Evolutionary conservation across 2,113 vertebrate species (phyloP), one percentile per base, ranked within the genome.

Genomic region (Clarias batrachus): DNA sequence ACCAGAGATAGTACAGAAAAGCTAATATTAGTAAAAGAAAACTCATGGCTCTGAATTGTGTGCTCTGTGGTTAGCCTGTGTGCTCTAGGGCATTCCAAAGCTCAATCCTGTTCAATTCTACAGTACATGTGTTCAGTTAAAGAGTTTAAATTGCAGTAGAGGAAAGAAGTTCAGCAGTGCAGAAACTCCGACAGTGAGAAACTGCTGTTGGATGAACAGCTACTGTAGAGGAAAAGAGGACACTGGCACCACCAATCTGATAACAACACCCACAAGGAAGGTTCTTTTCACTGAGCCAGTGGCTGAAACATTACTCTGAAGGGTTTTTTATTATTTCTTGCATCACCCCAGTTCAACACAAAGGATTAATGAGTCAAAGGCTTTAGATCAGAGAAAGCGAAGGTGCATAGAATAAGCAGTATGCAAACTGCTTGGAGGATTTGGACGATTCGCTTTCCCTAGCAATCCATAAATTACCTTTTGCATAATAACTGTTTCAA

Each of bases 181-280:
- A 87, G 82, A 87, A 88, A 81, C 56, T 85, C 82, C 87, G 87
- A 89, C 88, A 81, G 68, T 89, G 88, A 89, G 65, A 66, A 90
- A 90, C 89, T 90, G 87, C 86, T 83, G 73, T 25, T 68, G 68
- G 52, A n/a, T 84, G 86, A 87, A 81, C 66, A 74, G 65, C 66
- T 82, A 27, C 82, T 86, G 77, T 86, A 71, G 82, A 85, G 86
- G 63, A 16, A 56, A 82, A 83, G 82, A 80, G 76, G 80, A 56
- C 82, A 86, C 19, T 81, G 78, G 59, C 30, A 77, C 81, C 62
- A 86, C 80, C 85, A 87, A 78, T 89, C 86, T 86, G 86, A 89
- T 85, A 83, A 89, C 63, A 78, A 83, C 83, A 81, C 82, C 68
- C 80, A 78, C 37, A 85, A 81, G 77, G 54, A 82, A 80, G 78